Conservation (phyloP, 2,888 invertebrate genomes). For the Eristalinus sepulchralis region DNA sequence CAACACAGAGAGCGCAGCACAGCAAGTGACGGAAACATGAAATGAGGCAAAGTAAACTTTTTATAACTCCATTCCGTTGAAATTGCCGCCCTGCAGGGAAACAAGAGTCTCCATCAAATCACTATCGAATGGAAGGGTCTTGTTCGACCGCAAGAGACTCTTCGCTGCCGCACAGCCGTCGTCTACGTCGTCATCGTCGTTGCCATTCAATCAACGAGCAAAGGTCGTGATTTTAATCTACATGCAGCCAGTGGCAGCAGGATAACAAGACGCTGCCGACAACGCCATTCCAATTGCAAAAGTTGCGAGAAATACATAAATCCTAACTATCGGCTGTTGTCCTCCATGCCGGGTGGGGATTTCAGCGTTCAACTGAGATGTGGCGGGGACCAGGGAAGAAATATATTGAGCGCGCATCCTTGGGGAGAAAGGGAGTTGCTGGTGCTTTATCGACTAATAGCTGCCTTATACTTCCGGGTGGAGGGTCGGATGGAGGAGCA, state of each 20-base stretch:
- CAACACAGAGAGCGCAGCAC: background rate
- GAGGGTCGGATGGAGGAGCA: background rate
- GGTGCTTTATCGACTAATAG: background rate
- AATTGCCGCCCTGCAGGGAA: background rate
- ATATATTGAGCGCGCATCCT: background rate
- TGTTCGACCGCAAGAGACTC: background rate
- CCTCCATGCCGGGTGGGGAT: background rate
- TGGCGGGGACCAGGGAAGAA: background rate
- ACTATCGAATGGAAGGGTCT: conserved; percentile 4
- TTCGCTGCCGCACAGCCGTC: background rate
- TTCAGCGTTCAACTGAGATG: background rate
- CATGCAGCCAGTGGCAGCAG: conserved; percentile 21
- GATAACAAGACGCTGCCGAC: conserved; percentile 20
- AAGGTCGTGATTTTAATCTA: conserved; percentile 17
- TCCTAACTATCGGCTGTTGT: background rate
- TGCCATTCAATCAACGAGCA: conserved; percentile 29
- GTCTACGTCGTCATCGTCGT: conserved; percentile 4
- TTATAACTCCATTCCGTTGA: conserved; percentile 12
- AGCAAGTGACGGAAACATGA: conserved; percentile 6
- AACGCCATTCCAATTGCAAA: conserved; percentile 17
- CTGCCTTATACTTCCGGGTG: background rate
- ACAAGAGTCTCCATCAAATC: background rate
- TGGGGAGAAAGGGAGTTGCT: background rate
- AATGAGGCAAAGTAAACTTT: conserved; percentile 16
- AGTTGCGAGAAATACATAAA: conserved; percentile 19